phyloP scores from a whole-genome alignment of 2,888 invertebrate genomes.

The Mesorhabditis sp. region DNA sequence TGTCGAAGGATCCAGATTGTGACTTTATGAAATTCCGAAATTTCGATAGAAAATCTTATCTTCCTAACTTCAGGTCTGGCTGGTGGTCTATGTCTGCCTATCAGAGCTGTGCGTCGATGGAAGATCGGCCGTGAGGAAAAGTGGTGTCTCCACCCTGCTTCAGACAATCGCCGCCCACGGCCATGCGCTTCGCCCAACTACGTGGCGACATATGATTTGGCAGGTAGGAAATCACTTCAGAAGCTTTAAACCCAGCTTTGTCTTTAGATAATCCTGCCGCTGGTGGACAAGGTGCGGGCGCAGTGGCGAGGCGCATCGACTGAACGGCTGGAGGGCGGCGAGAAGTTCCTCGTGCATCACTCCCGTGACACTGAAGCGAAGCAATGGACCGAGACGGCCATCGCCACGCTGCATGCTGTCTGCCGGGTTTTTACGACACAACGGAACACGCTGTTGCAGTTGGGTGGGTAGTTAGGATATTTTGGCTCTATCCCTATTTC shows the following conservation, averaged over 20 bases:
- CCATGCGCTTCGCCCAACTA: constrained; percentile 34
- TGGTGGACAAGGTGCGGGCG: constrained; percentile 66
- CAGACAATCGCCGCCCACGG: constrained; percentile 89
- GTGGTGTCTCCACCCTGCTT: constrained; percentile 93
- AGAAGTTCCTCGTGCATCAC: constrained; percentile 86
- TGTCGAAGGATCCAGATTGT: too few species aligned
- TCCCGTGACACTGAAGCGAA: constrained; percentile 83
- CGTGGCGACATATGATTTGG: constrained; percentile 84
- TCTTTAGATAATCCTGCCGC: constrained; percentile 1
- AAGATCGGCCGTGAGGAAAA: constrained; percentile 83
- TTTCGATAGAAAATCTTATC: too few species aligned
- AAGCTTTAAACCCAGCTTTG: background rate
- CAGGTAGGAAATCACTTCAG: constrained; percentile 64
- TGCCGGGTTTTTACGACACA: constrained; percentile 55
- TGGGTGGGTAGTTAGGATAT: constrained; percentile 17
- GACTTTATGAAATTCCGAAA: too few species aligned
- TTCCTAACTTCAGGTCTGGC: constrained; percentile 44
- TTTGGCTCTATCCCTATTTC: too few species aligned
- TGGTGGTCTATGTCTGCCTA: constrained; percentile 59
- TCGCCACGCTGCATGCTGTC: constrained; percentile 58
- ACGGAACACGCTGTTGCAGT: constrained; percentile 29
- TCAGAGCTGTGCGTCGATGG: constrained; percentile 80
- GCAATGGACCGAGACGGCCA: constrained; percentile 54
- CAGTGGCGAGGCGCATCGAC: constrained; percentile 46
- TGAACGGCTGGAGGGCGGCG: constrained; percentile 60